phyloP scores from a whole-genome alignment of 2,888 invertebrate species.

The Drosophila robusta region DNA sequence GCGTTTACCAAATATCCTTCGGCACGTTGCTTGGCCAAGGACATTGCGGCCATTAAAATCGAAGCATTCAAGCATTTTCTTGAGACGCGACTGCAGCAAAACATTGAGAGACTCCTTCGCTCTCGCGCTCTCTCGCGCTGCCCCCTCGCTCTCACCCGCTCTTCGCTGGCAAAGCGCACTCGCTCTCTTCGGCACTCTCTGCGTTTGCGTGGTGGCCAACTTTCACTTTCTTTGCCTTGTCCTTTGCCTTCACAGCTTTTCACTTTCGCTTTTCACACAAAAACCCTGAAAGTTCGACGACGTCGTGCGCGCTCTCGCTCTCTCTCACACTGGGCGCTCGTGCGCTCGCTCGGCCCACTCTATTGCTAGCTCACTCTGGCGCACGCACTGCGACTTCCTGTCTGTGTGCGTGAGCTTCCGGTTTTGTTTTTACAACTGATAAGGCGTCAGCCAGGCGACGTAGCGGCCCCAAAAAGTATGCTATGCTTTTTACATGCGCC shows the following conservation, averaged over 20 bases:
- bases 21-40: conserved; percentile 83
- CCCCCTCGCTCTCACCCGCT: conserved; percentile 12
- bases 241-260: conserved; percentile 76
- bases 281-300: conserved; percentile 77
- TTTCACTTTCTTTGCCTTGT: conserved; percentile 75
- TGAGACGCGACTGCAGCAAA: conserved; percentile 63
- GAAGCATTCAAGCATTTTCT: conserved; percentile 65
- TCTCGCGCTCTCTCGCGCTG: conserved; percentile 16
- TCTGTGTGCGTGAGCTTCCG: conserved; percentile 79
- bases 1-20: conserved; percentile 76
- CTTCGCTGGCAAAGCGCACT: conserved; percentile 1
- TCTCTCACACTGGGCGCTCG: conserved; percentile 14
- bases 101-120: conserved; percentile 33
- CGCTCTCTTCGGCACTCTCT: conserved; percentile 19
- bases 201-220: conserved; percentile 32
- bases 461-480: conserved; percentile 65
- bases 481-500: conserved; percentile 50
- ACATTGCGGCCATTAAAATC: conserved; percentile 84
- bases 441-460: conserved; percentile 71
- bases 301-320: conserved; percentile 34
- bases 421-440: conserved; percentile 80
- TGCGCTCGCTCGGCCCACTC: conserved; percentile 12
- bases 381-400: conserved; percentile 72
- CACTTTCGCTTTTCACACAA: conserved; percentile 61
- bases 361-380: conserved; percentile 24